Base-by-base conservation (phyloP, 2,888 invertebrate species). In the Drosophila mettleri region DNA sequence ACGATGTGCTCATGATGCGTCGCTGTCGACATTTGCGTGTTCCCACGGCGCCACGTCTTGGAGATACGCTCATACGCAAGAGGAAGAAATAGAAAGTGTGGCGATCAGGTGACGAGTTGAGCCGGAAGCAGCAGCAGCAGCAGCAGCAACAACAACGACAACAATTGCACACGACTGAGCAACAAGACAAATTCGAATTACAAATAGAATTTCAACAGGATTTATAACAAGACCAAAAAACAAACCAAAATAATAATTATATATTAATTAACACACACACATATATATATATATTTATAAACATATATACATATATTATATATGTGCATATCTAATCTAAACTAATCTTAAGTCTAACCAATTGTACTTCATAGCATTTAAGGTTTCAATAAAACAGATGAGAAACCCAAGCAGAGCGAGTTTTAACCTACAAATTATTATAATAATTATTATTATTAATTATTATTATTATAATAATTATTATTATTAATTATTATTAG, bases 11-110 rank as follows among this genome's bases (percentile, higher is more conserved):
- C 60, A 93, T 95, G 76, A 95, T 96, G 84, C 94, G 96, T 52
- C 94, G 95, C 80, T 96, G 96, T 93, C 94, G 95, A 84, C 95
- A 96, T 86, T 95, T 95, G 93, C 94, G 96, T 39, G 90, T 90
- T 22, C 90, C 90, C 2, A 90, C 90, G 36, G 88, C 89, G 31
- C 89, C 90, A 31, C 89, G 91, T 27, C 74, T 87, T 41, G 90
- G 90, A 46, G 88, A 90, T 76, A 87, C 83, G 12, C 69, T 83
- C 14, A 83, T 79, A 57, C 86, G 85, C n/a, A 90, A 89, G 62
- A 81, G 79, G 61, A 77, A 81, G 72, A 74, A 87, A 78, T 80
- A 69, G 64, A 60, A 36, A 49, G 58, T 48, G 36, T 43, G 51
- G 29, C 55, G 57, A 54, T 53, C 22, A 38, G 64, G 49, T 29